Evolutionary conservation across 1,140 invertebrate species (phyloP).

Genomic region (Coelopa frigida): DNA sequence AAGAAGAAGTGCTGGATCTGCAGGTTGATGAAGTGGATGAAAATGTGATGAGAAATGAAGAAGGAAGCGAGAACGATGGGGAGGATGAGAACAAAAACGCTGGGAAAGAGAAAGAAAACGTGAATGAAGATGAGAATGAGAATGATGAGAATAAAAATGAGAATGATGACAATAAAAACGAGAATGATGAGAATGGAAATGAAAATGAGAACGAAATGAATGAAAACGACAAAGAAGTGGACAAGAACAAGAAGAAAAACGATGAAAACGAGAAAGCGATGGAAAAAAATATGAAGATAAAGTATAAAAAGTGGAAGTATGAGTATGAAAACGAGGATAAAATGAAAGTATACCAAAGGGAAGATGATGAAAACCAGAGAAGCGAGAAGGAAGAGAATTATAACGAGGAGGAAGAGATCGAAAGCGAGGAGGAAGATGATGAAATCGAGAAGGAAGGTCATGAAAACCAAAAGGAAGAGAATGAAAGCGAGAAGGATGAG

Average conservation of each 20-base stretch:
- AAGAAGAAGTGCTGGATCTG: too few species aligned
- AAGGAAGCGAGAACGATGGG: background rate
- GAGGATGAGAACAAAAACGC: background rate
- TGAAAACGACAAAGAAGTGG: background rate
- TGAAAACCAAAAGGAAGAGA: too few species aligned
- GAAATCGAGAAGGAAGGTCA: background rate
- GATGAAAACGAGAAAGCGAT: too few species aligned
- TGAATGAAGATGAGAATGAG: background rate
- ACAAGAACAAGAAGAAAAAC: too few species aligned
- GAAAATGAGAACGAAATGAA: background rate
- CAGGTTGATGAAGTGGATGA: background rate
- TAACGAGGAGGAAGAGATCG: too few species aligned
- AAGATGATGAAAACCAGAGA: too few species aligned
- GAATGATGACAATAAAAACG: background rate
- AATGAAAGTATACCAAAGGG: too few species aligned
- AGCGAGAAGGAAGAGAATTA: too few species aligned
- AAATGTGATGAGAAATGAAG: background rate
- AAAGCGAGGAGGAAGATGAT: background rate
- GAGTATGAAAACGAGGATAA: too few species aligned
- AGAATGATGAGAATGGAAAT: background rate
- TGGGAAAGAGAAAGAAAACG: background rate
- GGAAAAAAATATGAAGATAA: too few species aligned
- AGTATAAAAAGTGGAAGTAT: too few species aligned
- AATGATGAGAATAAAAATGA: background rate
- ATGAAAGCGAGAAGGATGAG: slow-evolving; percentile 5